phyloP scores from a whole-genome alignment of 1,140 invertebrate species.

The Luehdorfia chinensis region DNA sequence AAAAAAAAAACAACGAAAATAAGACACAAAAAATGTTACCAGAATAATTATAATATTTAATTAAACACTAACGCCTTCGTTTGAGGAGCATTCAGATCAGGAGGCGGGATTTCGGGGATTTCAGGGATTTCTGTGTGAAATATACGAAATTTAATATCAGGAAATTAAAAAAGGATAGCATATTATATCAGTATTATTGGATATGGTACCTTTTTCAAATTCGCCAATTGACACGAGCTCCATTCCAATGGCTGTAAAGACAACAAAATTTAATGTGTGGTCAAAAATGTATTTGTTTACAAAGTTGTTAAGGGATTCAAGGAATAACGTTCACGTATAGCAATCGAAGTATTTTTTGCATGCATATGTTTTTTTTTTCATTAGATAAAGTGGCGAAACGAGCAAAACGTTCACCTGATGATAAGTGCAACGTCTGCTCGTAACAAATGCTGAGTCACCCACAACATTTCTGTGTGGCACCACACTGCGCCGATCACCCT shows the following conservation, averaged over 20 bases:
- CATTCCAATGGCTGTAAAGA: constrained; percentile 31
- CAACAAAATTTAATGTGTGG: background rate
- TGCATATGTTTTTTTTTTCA: too few species aligned
- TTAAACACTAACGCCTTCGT: constrained; percentile 45
- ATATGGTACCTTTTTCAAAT: constrained; percentile 33
- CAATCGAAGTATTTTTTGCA: too few species aligned
- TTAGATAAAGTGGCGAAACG: too few species aligned
- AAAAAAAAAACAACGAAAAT: too few species aligned
- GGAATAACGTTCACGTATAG: too few species aligned
- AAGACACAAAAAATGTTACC: constrained; percentile 11
- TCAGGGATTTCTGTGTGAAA: constrained; percentile 52
- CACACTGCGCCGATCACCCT: too few species aligned
- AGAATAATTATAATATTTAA: constrained; percentile 2
- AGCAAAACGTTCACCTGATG: too few species aligned
- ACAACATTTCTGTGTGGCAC: too few species aligned
- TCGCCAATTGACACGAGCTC: constrained; percentile 21
- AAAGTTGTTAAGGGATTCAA: too few species aligned
- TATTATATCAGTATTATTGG: background rate
- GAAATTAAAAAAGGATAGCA: background rate
- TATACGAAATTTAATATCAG: constrained; percentile 8
- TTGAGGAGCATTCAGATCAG: constrained; percentile 36
- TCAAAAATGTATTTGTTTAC: background rate
- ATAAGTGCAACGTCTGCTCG: too few species aligned
- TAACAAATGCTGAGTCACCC: too few species aligned
- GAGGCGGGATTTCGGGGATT: constrained; percentile 55